Evolutionary conservation across 2,113 vertebrate genomes (phyloP).

Genomic region (Puntigrus tetrazona): DNA sequence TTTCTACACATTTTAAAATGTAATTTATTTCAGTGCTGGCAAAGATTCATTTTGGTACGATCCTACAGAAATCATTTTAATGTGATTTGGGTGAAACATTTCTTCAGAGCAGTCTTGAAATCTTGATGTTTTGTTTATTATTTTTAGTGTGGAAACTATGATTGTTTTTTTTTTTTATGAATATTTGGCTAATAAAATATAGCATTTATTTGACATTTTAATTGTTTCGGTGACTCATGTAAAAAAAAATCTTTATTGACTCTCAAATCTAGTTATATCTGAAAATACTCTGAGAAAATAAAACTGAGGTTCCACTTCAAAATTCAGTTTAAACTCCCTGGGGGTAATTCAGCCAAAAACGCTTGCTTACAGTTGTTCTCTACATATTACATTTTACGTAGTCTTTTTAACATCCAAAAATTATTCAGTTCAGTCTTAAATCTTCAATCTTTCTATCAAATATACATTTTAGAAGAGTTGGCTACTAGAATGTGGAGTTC

Average conservation of each 20-base stretch:
- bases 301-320: background rate
- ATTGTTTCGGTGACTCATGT: too few species aligned
- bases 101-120: background rate
- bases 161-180: background rate
- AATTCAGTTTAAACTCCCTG: background rate
- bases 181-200: too few species aligned
- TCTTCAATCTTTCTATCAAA: conserved; percentile 2
- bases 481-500: background rate
- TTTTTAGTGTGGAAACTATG: background rate
- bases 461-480: background rate
- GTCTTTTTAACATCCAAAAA: background rate
- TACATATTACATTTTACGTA: too few species aligned
- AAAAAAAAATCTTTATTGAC: too few species aligned
- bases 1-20: background rate
- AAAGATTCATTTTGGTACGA: background rate
- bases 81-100: background rate
- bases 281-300: background rate
- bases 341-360: background rate
- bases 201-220: too few species aligned
- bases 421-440: background rate
- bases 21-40: background rate
- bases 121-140: background rate
- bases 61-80: background rate
- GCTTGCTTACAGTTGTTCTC: background rate
- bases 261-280: too few species aligned